These are phyloP conservation scores for Ramazzottius varieornatus DNA, from an alignment of 2,888 invertebrate species.

Conservation along the genomic window DNA sequence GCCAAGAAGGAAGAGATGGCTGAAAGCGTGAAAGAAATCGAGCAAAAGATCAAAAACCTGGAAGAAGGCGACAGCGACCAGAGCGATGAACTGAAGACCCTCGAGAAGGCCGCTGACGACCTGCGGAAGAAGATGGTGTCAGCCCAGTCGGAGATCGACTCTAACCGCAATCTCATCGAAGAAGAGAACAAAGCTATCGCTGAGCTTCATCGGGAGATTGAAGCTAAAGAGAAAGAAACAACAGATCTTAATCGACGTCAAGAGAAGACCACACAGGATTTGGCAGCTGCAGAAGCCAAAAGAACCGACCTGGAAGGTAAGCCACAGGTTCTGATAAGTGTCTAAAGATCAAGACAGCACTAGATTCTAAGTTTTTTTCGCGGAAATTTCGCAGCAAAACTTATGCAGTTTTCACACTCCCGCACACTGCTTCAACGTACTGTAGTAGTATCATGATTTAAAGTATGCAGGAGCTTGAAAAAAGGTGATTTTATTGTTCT, in stretches of 20 bases:
- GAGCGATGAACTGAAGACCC: background rate
- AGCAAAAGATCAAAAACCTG: slow-evolving; percentile 34
- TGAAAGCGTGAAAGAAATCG: slow-evolving; percentile 22
- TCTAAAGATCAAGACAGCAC: too few relatives aligned
- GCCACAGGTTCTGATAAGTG: too few relatives aligned
- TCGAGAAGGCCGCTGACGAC: background rate
- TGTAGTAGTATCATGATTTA: too few relatives aligned
- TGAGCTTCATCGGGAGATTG: slow-evolving; percentile 31
- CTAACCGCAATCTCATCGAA: slow-evolving; percentile 24
- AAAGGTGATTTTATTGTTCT: too few relatives aligned
- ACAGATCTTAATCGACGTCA: slow-evolving; percentile 15
- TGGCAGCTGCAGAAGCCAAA: slow-evolving; percentile 13
- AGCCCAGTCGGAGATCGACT: background rate
- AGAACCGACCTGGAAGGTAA: background rate
- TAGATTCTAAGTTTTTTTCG: too few relatives aligned
- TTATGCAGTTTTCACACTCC: too few relatives aligned
- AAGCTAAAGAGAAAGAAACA: slow-evolving; percentile 27
- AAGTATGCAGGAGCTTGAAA: too few relatives aligned
- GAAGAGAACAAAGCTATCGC: slow-evolving; percentile 42
- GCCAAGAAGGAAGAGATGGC: slow-evolving; percentile 24
- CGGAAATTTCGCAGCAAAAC: too few relatives aligned
- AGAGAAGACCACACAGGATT: slow-evolving; percentile 15
- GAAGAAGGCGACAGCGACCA: slow-evolving; percentile 16
- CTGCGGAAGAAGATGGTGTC: background rate
- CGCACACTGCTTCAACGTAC: too few relatives aligned